Base-by-base conservation (phyloP, 1,140 invertebrate genomes). In the Charaxes varanes region DNA sequence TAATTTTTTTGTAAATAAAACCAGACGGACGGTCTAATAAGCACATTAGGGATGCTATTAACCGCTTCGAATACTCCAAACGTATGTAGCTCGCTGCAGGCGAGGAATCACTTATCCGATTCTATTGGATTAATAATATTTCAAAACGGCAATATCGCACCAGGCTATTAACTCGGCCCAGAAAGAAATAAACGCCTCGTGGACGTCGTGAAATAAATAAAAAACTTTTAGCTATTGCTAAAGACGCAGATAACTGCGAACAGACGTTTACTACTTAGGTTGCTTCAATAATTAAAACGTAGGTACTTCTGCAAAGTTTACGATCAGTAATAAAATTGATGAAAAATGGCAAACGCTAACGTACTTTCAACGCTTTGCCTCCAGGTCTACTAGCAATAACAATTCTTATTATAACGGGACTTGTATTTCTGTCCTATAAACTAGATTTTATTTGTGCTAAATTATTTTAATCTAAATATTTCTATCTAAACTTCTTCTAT, bases 381-480 rank as follows among this genome's bases (percentile, higher is more conserved):
- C 31, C 47, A 53, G 48, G 36, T 54, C 44, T 48, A 31, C 54
- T 59, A 61, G 49, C 33, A 46, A 28, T 28, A 48, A 56, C 54
- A 56, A 62, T 63, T 60, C 50, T 57, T 62, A 46, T 64, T 43
- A 47, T 56, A 53, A 55, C 40, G 60, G 57, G 47, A 34, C 42
- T 51, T 52, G 56, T 43, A 56, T 60, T 48, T 57, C 40, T 48
- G 56, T 40, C 31, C 60, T 52, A 60, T 65, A 65, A 72, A 66
- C 52, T 36, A 47, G 30, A 44, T 59, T 46, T 77, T 77, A 60
- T 82, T 79, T 71, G 70, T 53, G 45, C 47, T 77, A 60, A 65
- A 79, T 77, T 77, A 74, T 77, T 72, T 74, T 67, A 63, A 67
- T n/a, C n/a, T n/a, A n/a, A n/a, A n/a, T n/a, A n/a, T n/a, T n/a